Evolutionary conservation across 2,113 vertebrate genomes (phyloP).

Genomic region (Microtus montanus): DNA sequence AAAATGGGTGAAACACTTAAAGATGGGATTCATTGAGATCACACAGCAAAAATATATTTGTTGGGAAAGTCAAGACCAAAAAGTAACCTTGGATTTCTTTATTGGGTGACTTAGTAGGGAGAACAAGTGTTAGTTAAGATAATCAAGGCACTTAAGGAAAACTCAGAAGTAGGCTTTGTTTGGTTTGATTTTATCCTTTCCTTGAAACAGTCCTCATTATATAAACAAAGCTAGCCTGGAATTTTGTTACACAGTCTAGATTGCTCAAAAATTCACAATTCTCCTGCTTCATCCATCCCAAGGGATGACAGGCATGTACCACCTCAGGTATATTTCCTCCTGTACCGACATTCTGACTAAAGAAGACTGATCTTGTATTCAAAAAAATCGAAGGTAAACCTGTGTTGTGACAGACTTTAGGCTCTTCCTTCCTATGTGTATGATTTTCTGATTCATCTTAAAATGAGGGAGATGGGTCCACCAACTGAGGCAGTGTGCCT

Average conservation of each 20-base stretch:
- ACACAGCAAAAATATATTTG: not conserved
- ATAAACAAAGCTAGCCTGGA: not conserved
- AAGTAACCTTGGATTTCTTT: slow-evolving; percentile 27
- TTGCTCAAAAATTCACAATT: too few relatives aligned
- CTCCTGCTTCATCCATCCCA: not conserved
- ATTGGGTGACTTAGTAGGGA: not conserved
- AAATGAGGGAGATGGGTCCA: not conserved
- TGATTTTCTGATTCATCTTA: not conserved
- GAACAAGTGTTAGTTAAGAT: not conserved
- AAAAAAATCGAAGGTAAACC: not conserved
- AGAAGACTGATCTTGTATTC: not conserved
- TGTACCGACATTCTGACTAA: not conserved
- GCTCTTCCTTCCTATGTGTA: not conserved
- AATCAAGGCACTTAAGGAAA: slow-evolving; percentile 23
- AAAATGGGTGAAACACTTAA: slow-evolving; percentile 29
- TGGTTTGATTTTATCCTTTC: not conserved
- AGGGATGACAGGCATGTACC: not conserved
- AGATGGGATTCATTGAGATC: not conserved
- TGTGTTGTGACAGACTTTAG: not conserved
- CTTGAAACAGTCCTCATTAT: not conserved
- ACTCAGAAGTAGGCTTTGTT: not conserved
- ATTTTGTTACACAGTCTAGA: not conserved
- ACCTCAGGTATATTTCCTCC: not conserved
- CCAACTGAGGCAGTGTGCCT: too few relatives aligned
- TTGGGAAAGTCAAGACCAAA: slow-evolving; percentile 1